These are phyloP conservation scores for Loriculus beryllinus DNA, from an alignment of 2,797 vertebrate species.

Conservation along the genomic window DNA sequence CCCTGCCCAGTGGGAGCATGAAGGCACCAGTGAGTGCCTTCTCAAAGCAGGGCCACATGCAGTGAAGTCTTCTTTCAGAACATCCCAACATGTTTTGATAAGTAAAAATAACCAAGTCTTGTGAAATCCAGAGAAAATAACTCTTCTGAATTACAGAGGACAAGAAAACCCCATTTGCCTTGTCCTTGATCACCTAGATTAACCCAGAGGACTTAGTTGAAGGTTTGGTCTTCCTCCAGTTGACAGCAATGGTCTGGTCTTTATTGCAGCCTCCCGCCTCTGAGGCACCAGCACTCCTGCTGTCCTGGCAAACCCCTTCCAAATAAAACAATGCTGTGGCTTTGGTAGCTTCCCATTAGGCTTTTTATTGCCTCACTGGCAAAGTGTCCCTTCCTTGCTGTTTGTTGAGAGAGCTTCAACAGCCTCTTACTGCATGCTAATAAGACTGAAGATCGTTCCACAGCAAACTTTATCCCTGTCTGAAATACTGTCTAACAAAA, in stretches of 20 bases:
- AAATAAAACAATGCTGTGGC: background rate
- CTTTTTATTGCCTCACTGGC: background rate
- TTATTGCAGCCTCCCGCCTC: background rate
- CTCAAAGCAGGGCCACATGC: rapidly evolving
- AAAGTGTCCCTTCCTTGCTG: background rate
- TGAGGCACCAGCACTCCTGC: background rate
- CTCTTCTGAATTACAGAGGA: background rate
- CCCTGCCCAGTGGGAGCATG: background rate
- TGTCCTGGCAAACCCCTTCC: background rate
- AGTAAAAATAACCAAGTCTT: background rate
- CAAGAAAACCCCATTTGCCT: background rate
- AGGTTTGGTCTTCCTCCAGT: background rate
- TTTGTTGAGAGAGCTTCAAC: background rate
- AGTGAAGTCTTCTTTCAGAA: background rate
- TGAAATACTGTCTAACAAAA: background rate
- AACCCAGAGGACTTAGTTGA: background rate
- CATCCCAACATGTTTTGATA: background rate
- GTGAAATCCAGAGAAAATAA: background rate
- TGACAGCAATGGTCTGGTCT: background rate
- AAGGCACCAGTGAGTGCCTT: background rate
- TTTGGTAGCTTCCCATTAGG: background rate
- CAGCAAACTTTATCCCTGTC: background rate
- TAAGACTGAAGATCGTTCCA: background rate
- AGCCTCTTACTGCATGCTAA: background rate
- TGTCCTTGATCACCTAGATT: background rate